These are phyloP conservation scores for Centrocercus urophasianus DNA, from an alignment of 2,113 vertebrate genomes.

Conservation along the genomic window DNA sequence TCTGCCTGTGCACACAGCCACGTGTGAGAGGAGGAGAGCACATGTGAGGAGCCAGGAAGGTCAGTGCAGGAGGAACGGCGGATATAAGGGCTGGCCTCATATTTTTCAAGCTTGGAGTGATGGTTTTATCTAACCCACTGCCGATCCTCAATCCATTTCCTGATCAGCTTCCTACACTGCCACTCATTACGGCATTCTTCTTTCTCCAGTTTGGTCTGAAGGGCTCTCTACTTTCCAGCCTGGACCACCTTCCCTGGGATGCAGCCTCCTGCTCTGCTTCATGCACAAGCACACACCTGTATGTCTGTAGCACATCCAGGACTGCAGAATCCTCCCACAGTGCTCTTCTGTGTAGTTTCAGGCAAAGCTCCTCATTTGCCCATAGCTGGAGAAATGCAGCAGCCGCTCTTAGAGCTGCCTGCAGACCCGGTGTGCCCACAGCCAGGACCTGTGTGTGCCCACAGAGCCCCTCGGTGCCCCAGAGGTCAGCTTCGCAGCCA, in stretches of 20 bases:
- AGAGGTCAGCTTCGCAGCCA: neutral
- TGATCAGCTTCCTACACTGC: neutral
- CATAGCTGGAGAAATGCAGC: neutral
- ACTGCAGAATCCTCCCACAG: neutral
- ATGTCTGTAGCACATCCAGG: neutral
- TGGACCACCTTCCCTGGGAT: neutral
- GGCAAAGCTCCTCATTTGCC: neutral
- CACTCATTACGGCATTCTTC: neutral
- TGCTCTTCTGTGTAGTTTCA: accelerated
- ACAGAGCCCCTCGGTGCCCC: neutral
- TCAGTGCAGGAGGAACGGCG: neutral
- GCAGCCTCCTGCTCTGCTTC: neutral
- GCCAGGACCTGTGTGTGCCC: neutral
- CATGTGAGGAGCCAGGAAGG: neutral
- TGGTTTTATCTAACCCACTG: neutral
- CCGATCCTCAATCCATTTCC: neutral
- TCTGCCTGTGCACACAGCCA: neutral
- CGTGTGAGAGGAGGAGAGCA: neutral
- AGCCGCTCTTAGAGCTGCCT: neutral
- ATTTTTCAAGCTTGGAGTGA: neutral
- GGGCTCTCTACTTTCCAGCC: neutral
- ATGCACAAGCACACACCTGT: neutral
- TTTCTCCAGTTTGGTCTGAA: neutral
- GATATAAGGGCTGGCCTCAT: neutral
- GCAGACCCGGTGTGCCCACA: neutral